Conservation (phyloP, 2,113 vertebrate genomes). For the Pogona vitticeps region DNA sequence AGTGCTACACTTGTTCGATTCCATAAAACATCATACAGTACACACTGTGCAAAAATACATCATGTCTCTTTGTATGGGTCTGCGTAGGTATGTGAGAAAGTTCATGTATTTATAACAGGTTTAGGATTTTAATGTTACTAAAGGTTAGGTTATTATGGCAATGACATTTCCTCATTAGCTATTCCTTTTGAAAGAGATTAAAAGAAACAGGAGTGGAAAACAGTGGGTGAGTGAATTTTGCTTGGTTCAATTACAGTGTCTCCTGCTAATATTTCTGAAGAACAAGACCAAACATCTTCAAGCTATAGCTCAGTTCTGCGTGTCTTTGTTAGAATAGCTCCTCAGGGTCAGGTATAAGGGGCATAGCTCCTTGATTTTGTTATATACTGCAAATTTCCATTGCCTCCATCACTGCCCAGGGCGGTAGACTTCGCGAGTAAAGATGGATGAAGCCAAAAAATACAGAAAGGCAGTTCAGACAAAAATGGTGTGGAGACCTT, state of each 20-base stretch:
- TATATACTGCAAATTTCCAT: neutral
- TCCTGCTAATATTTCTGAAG: constrained; percentile 24
- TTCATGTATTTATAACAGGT: constrained; percentile 52
- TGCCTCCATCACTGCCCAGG: neutral
- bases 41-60: constrained; percentile 51
- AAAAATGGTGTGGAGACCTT: no score
- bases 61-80: constrained; percentile 43
- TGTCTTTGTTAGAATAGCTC: neutral
- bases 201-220: neutral
- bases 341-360: neutral
- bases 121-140: constrained; percentile 34
- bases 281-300: constrained; percentile 25
- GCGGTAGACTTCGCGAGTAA: no score
- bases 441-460: no score
- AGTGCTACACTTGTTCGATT: constrained; percentile 39
- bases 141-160: constrained; percentile 21
- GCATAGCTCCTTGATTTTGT: neutral
- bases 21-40: constrained; percentile 44
- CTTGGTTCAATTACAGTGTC: neutral
- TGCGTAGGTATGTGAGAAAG: constrained; percentile 50
- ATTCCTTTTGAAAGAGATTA: constrained; percentile 16
- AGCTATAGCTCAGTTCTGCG: neutral
- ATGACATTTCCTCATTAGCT: neutral
- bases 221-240: constrained; percentile 28
- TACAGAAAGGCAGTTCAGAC: no score